Evolutionary conservation across 2,888 invertebrate genomes (phyloP), one percentile per base, ranked within the genome.

Genomic region (Nomada goodeniana): DNA sequence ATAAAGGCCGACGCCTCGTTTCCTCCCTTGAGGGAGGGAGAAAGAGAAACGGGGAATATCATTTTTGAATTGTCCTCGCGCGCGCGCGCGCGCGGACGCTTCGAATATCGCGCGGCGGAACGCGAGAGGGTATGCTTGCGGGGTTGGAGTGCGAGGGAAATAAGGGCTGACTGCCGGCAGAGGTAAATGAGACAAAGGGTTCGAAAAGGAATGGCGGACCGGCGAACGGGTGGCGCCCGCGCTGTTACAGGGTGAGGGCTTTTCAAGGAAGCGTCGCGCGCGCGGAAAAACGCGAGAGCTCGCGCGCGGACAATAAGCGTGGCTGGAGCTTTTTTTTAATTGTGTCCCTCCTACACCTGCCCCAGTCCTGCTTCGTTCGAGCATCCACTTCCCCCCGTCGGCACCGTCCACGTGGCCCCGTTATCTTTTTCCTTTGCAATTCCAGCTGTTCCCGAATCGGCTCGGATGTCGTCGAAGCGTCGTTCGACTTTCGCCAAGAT

Each of bases 261-360:
- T 87, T 86, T 70, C 55, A 74, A 71, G 77, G 69, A 76, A 87
- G 79, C 44, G 60, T 26, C 69, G 64, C 53, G 73, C 68, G 63
- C 47, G 78, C 74, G 80, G 75, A 76, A 84, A 84, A 82, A 78
- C 68, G 85, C 84, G 85, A 47, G 52, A 72, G 72, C 76, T 75
- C 74, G 78, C 75, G 82, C 64, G 73, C 50, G 73, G 69, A 90
- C 88, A 90, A 89, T n/a, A 90, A 89, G 89, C 82, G 65, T 73
- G 76, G 84, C 85, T 85, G 84, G 77, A 85, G 88, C 85, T 87
- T 89, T 90, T 60, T 83, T 90, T 90, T 90, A 90, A 90, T 90
- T 88, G 87, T 86, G 85, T 84, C 81, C 74, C 83, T 75, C 78
- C 84, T 76, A 79, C 80, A 87, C 74, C 82, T 84, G 76, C 74